A percentile compares a stretch with the other conserved stretches of the same genome.
phyloP scores from a whole-genome alignment of 2,888 invertebrate genomes.

The Meta bourneti region DNA sequence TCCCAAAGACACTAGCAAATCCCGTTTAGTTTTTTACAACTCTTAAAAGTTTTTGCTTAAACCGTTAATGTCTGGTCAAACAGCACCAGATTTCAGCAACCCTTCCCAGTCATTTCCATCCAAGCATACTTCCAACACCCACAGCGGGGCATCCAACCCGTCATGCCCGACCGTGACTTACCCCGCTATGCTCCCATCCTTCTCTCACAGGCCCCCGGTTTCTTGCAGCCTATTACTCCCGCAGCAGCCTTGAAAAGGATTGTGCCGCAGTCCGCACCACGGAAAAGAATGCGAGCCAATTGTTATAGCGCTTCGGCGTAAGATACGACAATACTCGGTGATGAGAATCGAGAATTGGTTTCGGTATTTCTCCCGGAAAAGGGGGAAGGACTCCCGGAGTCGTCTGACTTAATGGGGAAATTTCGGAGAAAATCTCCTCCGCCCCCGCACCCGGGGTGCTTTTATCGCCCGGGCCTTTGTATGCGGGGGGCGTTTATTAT shows the following conservation, averaged over 20 bases:
- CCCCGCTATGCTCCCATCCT: neutral
- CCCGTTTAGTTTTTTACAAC: no score
- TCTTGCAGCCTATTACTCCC: conserved; percentile 25
- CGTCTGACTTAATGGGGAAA: conserved; percentile 64
- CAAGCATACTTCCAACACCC: no score
- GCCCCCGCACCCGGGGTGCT: conserved; percentile 46
- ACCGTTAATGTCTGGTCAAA: no score
- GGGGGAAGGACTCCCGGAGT: conserved; percentile 7
- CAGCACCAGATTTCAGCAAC: no score
- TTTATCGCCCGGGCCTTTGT: conserved; percentile 56
- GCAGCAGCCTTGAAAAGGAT: conserved; percentile 51
- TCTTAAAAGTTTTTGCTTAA: no score
- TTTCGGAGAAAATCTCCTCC: conserved; percentile 62
- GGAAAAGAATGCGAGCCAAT: conserved; percentile 46
- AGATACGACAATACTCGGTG: conserved; percentile 65
- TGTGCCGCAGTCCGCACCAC: neutral
- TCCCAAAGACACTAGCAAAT: no score
- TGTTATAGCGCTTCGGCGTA: conserved; percentile 45
- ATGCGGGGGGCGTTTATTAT: conserved; percentile 66
- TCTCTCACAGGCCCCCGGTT: neutral
- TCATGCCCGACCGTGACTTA: conserved; percentile 13
- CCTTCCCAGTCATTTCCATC: neutral
- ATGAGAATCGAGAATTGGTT: conserved; percentile 71
- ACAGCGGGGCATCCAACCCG: neutral
- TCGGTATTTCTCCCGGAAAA: conserved; percentile 46